Conservation (phyloP, 2,888 invertebrate genomes). For the Cordylochernes scorpioides region DNA sequence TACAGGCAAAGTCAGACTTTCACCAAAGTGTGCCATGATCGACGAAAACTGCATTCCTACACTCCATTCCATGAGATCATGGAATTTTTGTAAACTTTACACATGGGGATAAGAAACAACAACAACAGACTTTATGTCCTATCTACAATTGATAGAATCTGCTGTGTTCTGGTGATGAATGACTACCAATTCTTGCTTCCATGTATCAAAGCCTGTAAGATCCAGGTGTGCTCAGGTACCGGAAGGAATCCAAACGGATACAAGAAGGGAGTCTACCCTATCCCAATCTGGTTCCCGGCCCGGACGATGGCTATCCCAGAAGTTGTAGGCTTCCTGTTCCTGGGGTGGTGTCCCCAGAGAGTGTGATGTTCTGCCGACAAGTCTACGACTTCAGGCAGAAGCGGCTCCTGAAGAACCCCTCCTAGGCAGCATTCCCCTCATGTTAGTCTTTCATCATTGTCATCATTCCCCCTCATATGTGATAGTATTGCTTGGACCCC, state of each 20-base stretch:
- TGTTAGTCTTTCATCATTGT: no score
- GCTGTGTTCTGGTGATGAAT: neutral
- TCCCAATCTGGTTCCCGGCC: slow-evolving; percentile 36
- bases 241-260: slow-evolving; percentile 46
- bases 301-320: slow-evolving; percentile 16
- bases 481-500: no score
- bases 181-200: neutral
- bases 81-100: no score
- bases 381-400: slow-evolving; percentile 84
- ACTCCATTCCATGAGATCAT: no score
- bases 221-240: slow-evolving; percentile 35
- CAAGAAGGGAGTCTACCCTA: slow-evolving; percentile 41
- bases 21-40: no score
- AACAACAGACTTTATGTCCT: no score
- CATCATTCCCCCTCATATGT: no score
- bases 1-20: no score
- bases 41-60: no score
- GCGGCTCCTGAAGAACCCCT: slow-evolving; percentile 26
- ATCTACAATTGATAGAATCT: neutral
- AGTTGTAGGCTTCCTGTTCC: slow-evolving; percentile 29
- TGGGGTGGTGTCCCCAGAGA: slow-evolving; percentile 42
- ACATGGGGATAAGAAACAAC: no score
- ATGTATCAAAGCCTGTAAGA: neutral
- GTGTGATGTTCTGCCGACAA: slow-evolving; percentile 75
- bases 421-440: no score